Evolutionary conservation across 2,797 vertebrate species (phyloP), one percentile per base, ranked within the genome.

Genomic region (Scleropages formosus): DNA sequence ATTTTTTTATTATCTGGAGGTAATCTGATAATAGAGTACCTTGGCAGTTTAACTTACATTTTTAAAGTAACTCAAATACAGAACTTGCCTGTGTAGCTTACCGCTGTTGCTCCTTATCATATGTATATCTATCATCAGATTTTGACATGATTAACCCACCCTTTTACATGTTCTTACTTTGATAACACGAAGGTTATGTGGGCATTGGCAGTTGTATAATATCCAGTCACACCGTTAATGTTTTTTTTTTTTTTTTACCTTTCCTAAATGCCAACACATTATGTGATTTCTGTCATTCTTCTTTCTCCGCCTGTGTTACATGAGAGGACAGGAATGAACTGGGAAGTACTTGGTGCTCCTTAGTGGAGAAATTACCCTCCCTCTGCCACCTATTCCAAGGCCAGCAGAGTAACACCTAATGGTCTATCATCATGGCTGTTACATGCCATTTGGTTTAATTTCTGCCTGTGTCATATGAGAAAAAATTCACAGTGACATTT

Each of bases 231-330:
- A n/a, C n/a, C n/a, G n/a, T n/a, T n/a, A 2, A 2, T 39, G 31
- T 39, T 39, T 31, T 2, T n/a, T 39, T 31, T 39, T n/a, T 39
- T 39, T 39, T 39, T 39, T 11, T n/a, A 22, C 18, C 22, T 44
- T 4, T 8, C n/a, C 7, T 22, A 24, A 70, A 39, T 10, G 53
- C 51, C 72, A 24, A 9, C 39, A 24, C 64, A 56, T 56, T 2
- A n/a, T n/a, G n/a, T n/a, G n/a, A n/a, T 53, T 72, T 58, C 10
- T 46, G 44, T 46, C 31, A 49, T 9, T 77, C 74, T 59, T 59
- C 8, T 26, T 58, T 61, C 4, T 9, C 49, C n/a, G 18, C 26
- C 13, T 62, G 58, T 56, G 78, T 16, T 63, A 69, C 9, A 53
- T 4, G 62, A 39, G 61, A 59, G 51, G 20, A n/a, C 4, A 56